phyloP scores from a whole-genome alignment of 1,140 invertebrate genomes.

The Maconellicoccus hirsutus region DNA sequence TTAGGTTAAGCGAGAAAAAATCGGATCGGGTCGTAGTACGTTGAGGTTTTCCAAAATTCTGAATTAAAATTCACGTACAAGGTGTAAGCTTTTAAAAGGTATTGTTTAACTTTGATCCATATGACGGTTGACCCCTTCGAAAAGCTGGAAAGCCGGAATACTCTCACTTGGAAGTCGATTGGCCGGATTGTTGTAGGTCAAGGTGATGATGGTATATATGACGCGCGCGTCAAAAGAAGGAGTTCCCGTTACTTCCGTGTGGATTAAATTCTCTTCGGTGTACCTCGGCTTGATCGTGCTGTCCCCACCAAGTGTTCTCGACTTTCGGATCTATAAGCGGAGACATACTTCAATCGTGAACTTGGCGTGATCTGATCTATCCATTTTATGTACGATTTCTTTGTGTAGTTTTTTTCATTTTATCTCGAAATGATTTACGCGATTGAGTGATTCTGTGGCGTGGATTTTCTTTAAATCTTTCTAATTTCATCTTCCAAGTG shows the following conservation, averaged over 20 bases:
- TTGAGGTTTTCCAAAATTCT: too few species aligned
- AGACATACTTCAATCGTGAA: neutral
- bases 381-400: too few species aligned
- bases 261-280: conserved; percentile 10
- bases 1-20: neutral
- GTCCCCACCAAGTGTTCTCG: neutral
- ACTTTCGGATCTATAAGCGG: conserved; percentile 10
- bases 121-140: neutral
- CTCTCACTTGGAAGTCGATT: conserved; percentile 18
- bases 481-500: neutral
- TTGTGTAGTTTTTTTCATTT: too few species aligned
- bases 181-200: conserved; percentile 20
- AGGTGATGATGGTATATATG: conserved; percentile 14
- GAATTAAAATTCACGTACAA: too few species aligned
- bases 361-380: neutral
- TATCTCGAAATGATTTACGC: neutral
- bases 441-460: neutral
- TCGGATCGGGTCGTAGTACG: too few species aligned
- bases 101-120: neutral
- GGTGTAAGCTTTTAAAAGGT: too few species aligned
- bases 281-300: conserved; percentile 2
- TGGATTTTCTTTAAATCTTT: neutral
- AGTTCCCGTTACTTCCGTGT: conserved; percentile 20
- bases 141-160: conserved; percentile 18
- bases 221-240: conserved; percentile 11